Evolutionary conservation across 2,888 invertebrate species (phyloP).

Genomic region (Machimus rusticus): DNA sequence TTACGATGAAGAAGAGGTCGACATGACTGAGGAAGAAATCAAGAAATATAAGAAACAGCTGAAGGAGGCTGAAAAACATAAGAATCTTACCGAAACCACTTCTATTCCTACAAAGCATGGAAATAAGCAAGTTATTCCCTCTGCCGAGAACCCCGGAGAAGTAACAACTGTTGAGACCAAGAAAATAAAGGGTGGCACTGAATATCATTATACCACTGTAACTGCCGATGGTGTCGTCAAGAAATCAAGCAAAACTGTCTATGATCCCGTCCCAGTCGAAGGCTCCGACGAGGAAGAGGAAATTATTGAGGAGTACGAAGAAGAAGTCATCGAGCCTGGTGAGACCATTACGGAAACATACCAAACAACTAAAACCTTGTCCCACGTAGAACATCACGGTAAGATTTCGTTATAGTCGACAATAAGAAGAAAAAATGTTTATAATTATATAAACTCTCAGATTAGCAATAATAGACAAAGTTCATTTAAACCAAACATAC

Average conservation of each 20-base stretch:
- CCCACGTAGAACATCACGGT: background rate
- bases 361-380: conserved; percentile 55
- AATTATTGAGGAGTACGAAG: conserved; percentile 61
- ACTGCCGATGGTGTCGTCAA: conserved; percentile 61
- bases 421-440: background rate
- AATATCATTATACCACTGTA: conserved; percentile 61
- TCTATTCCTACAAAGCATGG: conserved; percentile 59
- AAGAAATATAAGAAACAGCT: conserved; percentile 58
- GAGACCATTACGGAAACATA: conserved; percentile 60
- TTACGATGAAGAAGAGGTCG: conserved; percentile 60
- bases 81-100: conserved; percentile 60
- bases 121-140: conserved; percentile 58
- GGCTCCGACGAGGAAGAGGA: conserved; percentile 59
- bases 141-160: conserved; percentile 60
- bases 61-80: conserved; percentile 62
- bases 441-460: background rate
- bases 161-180: conserved; percentile 62
- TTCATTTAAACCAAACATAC: too few species aligned
- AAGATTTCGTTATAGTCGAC: background rate
- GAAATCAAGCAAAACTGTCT: conserved; percentile 60
- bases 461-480: too few species aligned
- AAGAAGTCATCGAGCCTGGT: conserved; percentile 62
- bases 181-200: conserved; percentile 61
- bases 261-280: conserved; percentile 57
- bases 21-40: conserved; percentile 61